Conservation (phyloP, 1,140 invertebrate species). For the Anastatus disparis region DNA sequence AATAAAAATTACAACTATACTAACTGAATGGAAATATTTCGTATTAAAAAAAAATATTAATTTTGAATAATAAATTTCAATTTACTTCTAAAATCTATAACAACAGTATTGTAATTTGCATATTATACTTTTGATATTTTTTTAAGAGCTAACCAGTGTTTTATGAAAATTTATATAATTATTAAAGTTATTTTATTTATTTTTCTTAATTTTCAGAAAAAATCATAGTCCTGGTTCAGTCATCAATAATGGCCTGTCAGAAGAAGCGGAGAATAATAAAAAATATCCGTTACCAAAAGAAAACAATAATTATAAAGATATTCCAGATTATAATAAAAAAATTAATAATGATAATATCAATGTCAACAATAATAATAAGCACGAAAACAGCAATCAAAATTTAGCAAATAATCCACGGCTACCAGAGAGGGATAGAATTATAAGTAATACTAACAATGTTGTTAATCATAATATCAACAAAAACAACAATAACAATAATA, state of each 20-base stretch:
- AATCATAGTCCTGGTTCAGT: slow-evolving; percentile 12
- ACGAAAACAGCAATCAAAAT: neutral
- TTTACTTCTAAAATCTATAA: too few species aligned
- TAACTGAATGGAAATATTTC: too few species aligned
- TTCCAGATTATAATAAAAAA: neutral
- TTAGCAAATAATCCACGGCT: too few species aligned
- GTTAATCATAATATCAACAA: neutral
- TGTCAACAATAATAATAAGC: neutral
- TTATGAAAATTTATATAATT: too few species aligned
- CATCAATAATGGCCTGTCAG: slow-evolving; percentile 27
- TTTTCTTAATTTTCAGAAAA: too few species aligned
- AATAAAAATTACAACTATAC: too few species aligned
- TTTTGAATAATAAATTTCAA: too few species aligned
- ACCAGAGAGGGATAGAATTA: neutral
- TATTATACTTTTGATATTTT: too few species aligned
- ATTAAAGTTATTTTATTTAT: too few species aligned
- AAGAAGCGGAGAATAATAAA: neutral
- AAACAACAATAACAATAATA: neutral
- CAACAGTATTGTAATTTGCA: too few species aligned
- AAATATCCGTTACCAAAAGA: neutral
- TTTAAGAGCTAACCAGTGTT: too few species aligned
- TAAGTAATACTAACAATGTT: neutral
- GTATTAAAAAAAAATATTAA: too few species aligned
- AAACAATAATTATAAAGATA: slow-evolving; percentile 6
- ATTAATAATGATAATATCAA: neutral